Base-by-base conservation (phyloP, 2,113 vertebrate species). In the Chaetorhynchus papuensis region DNA sequence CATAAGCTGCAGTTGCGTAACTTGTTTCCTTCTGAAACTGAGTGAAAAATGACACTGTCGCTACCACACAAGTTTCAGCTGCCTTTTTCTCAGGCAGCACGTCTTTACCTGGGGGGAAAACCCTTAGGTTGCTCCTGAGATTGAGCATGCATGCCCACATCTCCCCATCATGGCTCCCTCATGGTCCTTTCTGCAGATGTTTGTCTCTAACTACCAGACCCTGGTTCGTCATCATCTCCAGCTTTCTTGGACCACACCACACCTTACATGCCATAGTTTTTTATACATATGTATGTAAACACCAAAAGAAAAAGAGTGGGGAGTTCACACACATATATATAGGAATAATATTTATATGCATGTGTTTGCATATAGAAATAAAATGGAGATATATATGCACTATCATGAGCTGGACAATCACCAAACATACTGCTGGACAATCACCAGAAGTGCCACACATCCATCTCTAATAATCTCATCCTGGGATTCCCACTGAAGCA, bases 21-120 rank as follows among this genome's bases (percentile, higher is more conserved):
- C 20, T 21, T 5, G 10, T 64, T 84, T 90, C 61, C 60, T 65
- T n/a, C 42, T 39, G 83, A 83, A 93, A 69, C 18, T 2, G 30
- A 47, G 42, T 1, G 3, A 61, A 85, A 91, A 64, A 35, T 0
- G 0, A 56, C 24, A n/a, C 28, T 52, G 9, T 56, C 16, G 7
- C 35, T 9, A 21, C n/a, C 20, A 68, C 45, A 15, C 42, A 27
- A 19, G 31, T 70, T 88, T 86, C 90, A 63, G 37, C 50, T 77
- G 28, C 19, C 90, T 39, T 24, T 6, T 41, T 64, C n/a, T 64
- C 82, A 35, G 16, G 9, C 61, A 71, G 66, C 35, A 49, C 11
- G 6, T 21, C 68, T 57, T 68, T 13, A 56, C 54, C 13, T 30
- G 30, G 14, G 14, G 50, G 8, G 42, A 76, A 63, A 41, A 2